Evolutionary conservation across 37 sponge, comb jelly and placozoan species (phyloP), one percentile per base, ranked within the genome.

Genomic region (Geodia barretti): DNA sequence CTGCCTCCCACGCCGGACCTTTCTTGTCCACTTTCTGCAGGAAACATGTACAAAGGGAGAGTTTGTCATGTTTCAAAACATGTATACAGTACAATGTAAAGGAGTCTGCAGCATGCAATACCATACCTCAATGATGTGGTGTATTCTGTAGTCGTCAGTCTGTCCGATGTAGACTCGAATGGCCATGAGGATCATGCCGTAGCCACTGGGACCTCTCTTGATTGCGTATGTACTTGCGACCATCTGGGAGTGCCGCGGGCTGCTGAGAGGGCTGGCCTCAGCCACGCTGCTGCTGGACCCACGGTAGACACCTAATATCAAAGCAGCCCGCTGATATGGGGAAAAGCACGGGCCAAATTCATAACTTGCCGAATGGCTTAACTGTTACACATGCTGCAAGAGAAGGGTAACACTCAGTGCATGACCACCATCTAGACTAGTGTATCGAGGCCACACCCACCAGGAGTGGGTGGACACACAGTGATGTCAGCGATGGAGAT

Each of bases 141-240:
- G 96, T 5, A 95, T 75, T 34, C 93, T 75, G 73, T 94, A 97
- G 78, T 91, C 83, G 36, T 94, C 74, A 38, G 79, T 77, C 33
- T 94, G 90, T 41, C 94, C 97, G 30, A 96, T 84, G 86, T 94
- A 92, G 38, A 98, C 99, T 64, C 93, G 78, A 21, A 98, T 90
- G 21, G 91, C 82, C 70, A 83, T 94, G 47, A 98, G 80, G 29
- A 60, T 86, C 40, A 98, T 73, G 9, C 99, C 99, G 82, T 83
- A 98, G 9, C 95, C 97, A 5, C 90, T 87, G 20, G 40, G 75
- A 11, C 91, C 83, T 77, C 68, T 89, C 79, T 89, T 75, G 63
- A 97, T 83, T 23, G 37, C 38, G 41, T 76, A 54, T 41, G 88
- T 85, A 20, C 78, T 81, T 47, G 84, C 58, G 23, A 73, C 69